These are phyloP conservation scores for Palaemon carinicauda DNA, from an alignment of 1,140 invertebrate species.

Conservation along the genomic window DNA sequence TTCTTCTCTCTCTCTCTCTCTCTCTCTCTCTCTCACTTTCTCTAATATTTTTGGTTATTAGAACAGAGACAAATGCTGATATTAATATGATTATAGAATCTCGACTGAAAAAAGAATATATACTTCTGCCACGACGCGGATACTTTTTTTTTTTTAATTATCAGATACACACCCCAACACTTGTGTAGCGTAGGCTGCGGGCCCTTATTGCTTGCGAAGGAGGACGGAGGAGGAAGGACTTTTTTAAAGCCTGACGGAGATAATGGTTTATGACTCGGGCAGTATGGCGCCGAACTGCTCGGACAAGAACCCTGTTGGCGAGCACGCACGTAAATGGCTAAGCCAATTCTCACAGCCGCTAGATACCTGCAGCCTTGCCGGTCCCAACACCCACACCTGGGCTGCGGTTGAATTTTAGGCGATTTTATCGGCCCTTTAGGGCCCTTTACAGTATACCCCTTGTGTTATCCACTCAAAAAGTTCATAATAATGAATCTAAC, in stretches of 20 bases:
- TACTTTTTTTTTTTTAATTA: too few species aligned
- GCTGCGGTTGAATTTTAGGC: background rate
- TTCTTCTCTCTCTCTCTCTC: too few species aligned
- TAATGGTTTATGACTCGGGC: conserved; percentile 20
- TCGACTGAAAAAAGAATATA: too few species aligned
- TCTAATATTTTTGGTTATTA: too few species aligned
- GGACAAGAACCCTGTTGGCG: conserved; percentile 42
- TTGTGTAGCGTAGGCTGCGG: background rate
- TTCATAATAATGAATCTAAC: too few species aligned
- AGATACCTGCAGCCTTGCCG: conserved; percentile 51
- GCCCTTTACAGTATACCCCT: background rate
- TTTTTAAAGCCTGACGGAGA: conserved; percentile 40
- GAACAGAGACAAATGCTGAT: too few species aligned
- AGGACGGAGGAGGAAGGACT: conserved; percentile 11
- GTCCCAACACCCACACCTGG: background rate
- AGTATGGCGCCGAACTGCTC: conserved; percentile 49
- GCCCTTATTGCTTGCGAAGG: conserved; percentile 27
- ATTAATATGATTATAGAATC: too few species aligned
- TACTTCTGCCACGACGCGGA: too few species aligned
- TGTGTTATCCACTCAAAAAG: too few species aligned
- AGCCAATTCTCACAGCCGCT: conserved; percentile 28
- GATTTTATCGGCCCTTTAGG: background rate
- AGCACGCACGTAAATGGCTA: conserved; percentile 57
- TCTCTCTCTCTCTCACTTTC: too few species aligned
- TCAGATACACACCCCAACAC: too few species aligned